Base-by-base conservation (phyloP, 2,888 invertebrate species). In the Craniophora ligustri region DNA sequence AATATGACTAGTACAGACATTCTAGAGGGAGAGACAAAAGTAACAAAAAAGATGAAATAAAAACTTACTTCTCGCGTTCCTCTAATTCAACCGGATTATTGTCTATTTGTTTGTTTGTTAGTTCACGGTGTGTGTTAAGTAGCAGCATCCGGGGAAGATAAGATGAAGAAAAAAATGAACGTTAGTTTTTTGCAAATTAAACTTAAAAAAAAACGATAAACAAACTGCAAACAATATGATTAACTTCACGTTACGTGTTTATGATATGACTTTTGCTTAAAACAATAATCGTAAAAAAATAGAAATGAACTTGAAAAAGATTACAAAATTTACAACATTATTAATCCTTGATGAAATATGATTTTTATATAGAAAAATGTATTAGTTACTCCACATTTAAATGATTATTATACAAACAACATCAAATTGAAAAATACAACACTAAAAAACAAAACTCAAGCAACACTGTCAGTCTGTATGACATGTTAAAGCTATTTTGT, bases 31-130 rank as follows among this genome's bases (percentile, higher is more conserved):
- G 36, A 65, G 40, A 65, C 47, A 59, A 61, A 56, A 40, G 47
- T 42, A 49, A 56, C 54, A 62, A 56, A 57, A 67, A 48, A 65
- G 55, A 56, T 58, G 34, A 61, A 61, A 49, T 54, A 56, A 65
- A 74, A 89, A 97, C 97, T 97, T 95, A 97, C 97, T 97, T 97
- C 93, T 97, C 97, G 85, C 97, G 95, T 91, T 97, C 97, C 91
- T 97, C 96, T 95, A 97, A 94, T 87, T 96, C 96, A 91, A 96
- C 95, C 72, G 96, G 95, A 91, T 95, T 96, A 95, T 96, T 96
- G 94, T 96, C 96, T 96, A 95, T 74, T 76, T 87, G 82, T 73
- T 72, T 78, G 75, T 79, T 77, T 78, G 85, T 86, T 86, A 85
- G 84, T 86, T 76, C 81, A 81, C 76, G 86, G 87, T 91, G 89